Evolutionary conservation across 2,797 vertebrate species (phyloP).

Genomic region (Molothrus ater): DNA sequence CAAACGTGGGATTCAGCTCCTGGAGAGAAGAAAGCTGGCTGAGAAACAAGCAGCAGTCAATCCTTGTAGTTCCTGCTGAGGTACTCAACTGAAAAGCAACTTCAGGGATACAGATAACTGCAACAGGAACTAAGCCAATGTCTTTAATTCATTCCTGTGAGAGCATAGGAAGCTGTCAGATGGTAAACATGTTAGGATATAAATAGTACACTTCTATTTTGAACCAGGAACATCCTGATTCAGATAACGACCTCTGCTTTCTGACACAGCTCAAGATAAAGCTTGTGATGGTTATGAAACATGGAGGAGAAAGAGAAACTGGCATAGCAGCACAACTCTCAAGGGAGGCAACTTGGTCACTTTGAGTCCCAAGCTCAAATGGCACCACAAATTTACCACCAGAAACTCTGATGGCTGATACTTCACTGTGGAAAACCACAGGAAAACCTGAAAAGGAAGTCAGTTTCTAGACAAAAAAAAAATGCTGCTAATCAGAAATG

Average conservation of each 20-base stretch:
- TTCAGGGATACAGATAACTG: background rate
- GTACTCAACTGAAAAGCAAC: background rate
- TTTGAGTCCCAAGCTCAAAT: background rate
- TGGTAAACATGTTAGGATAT: background rate
- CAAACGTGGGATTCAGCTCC: background rate
- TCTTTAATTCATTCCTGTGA: background rate
- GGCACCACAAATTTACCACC: background rate
- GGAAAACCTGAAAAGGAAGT: background rate
- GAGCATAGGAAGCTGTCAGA: background rate
- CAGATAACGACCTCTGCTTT: background rate
- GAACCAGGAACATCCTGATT: conserved; percentile 9
- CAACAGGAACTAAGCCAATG: background rate
- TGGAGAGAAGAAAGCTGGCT: background rate
- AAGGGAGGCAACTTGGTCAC: background rate
- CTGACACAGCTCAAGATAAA: background rate
- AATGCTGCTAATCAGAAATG: background rate
- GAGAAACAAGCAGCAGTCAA: background rate
- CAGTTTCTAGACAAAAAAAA: background rate
- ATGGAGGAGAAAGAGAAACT: background rate
- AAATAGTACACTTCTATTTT: background rate
- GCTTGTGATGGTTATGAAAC: background rate
- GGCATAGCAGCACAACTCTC: background rate
- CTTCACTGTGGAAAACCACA: background rate
- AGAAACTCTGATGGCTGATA: background rate
- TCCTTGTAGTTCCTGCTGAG: background rate